Evolutionary conservation across 2,797 vertebrate genomes (phyloP).

Genomic region (Xenopus petersii): DNA sequence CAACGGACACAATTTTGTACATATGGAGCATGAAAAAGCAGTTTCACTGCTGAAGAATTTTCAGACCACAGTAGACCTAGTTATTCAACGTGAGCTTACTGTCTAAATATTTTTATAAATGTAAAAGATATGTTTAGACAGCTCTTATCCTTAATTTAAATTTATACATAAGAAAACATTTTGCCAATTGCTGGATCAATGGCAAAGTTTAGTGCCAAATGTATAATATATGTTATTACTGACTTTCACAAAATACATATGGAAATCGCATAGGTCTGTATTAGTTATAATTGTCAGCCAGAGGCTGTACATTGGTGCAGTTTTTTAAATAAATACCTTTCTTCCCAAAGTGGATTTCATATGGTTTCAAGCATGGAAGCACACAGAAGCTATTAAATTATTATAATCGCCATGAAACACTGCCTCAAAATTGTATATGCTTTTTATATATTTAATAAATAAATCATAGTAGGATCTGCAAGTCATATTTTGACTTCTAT

Average conservation of each 20-base stretch:
- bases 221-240: slow-evolving; percentile 86
- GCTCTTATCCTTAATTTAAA: slow-evolving; percentile 69
- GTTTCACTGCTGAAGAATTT: slow-evolving; percentile 99
- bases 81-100: slow-evolving; percentile 97
- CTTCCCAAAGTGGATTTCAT: slow-evolving; percentile 77
- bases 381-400: slow-evolving; percentile 75
- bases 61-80: slow-evolving; percentile 96
- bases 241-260: slow-evolving; percentile 73
- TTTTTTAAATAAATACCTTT: slow-evolving; percentile 67
- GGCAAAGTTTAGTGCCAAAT: slow-evolving; percentile 98
- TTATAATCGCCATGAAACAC: slow-evolving; percentile 81
- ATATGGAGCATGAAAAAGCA: slow-evolving; percentile 97
- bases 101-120: slow-evolving; percentile 83
- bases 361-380: slow-evolving; percentile 77
- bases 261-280: slow-evolving; percentile 72
- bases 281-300: slow-evolving; percentile 78
- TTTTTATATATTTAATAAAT: slow-evolving; percentile 77
- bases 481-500: slow-evolving; percentile 67
- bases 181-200: slow-evolving; percentile 99
- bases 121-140: slow-evolving; percentile 72
- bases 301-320: slow-evolving; percentile 80
- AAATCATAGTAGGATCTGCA: slow-evolving; percentile 63
- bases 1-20: slow-evolving; percentile 98
- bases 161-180: slow-evolving; percentile 79
- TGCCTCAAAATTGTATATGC: slow-evolving; percentile 87